Percentiles rank a stretch among this genome's conserved stretches.
Conservation (phyloP, 2,113 vertebrate genomes). For the Charina bottae region DNA sequence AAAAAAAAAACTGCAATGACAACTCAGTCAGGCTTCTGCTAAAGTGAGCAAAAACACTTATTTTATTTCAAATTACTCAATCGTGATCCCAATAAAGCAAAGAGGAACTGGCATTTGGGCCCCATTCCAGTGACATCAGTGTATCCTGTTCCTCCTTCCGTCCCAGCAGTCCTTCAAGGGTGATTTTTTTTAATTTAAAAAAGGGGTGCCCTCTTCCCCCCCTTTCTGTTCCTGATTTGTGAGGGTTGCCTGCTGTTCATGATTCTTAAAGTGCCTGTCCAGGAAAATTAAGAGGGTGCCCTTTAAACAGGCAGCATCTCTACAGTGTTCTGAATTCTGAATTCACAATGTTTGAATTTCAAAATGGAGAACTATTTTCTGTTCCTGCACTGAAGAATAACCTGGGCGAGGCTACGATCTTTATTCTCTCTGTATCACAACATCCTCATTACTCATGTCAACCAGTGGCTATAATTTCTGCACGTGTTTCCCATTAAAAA, state of each 20-base stretch:
- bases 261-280: not conserved
- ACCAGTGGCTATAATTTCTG: not conserved
- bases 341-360: not conserved
- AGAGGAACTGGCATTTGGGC: not conserved
- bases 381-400: not conserved
- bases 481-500: slow-evolving; percentile 10
- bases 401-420: not conserved
- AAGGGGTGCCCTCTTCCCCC: not conserved
- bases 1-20: not conserved
- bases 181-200: not conserved
- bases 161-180: not conserved
- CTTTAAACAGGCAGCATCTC: not conserved
- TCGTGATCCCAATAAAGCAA: not conserved
- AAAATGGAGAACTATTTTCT: not conserved
- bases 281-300: no score
- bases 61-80: not conserved
- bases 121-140: not conserved
- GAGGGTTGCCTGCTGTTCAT: not conserved
- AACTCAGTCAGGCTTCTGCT: not conserved
- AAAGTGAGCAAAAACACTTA: not conserved
- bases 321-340: not conserved
- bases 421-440: not conserved
- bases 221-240: not conserved
- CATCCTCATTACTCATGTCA: not conserved
- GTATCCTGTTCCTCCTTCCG: not conserved